Evolutionary conservation across 2,888 invertebrate species (phyloP), one percentile per base, ranked within the genome.

Genomic region (Anarsia innoxiella): DNA sequence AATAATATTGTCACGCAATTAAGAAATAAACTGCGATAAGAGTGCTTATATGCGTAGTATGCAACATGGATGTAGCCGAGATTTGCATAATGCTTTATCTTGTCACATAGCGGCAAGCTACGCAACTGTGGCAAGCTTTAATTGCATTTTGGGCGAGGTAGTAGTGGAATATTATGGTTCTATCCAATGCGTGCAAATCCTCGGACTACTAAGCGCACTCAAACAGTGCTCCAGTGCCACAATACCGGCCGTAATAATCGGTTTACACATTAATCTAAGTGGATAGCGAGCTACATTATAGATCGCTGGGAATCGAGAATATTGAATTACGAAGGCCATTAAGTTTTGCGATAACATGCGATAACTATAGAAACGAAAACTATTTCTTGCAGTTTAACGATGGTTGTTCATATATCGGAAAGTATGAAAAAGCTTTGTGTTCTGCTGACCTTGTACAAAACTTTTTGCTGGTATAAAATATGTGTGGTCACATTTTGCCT

Each of bases 41-140:
- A 31, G 31, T 36, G 37, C 53, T 57, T 52, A 59, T 57, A 59
- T 60, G 60, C 61, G 63, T 69, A 70, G n/a, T 68, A 63, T 59
- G 64, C 67, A 63, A 62, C 57, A 58, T 61, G 62, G 68, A 67
- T 66, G 66, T 68, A 65, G 56, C 60, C 53, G 40, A 56, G 65
- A 74, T 76, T 71, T 76, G 66, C 73, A 73, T 71, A 72, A 71
- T 69, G 72, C 68, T 70, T 68, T 75, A 76, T 73, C 68, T 71
- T 73, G 74, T 71, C 69, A 72, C 69, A 70, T 66, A 68, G 64
- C 63, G 64, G 62, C 49, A 56, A 51, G 59, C n/a, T n/a, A n/a
- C n/a, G 63, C 58, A 53, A 63, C 64, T 63, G 62, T 59, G 65
- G 64, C 59, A 63, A 66, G 74, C 67, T 71, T 72, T 72, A 76